Percentiles rank a stretch among this genome's conserved stretches.
These are phyloP conservation scores for Mormyrus iriodes DNA, from an alignment of 2,113 vertebrate genomes.

Conservation along the genomic window DNA sequence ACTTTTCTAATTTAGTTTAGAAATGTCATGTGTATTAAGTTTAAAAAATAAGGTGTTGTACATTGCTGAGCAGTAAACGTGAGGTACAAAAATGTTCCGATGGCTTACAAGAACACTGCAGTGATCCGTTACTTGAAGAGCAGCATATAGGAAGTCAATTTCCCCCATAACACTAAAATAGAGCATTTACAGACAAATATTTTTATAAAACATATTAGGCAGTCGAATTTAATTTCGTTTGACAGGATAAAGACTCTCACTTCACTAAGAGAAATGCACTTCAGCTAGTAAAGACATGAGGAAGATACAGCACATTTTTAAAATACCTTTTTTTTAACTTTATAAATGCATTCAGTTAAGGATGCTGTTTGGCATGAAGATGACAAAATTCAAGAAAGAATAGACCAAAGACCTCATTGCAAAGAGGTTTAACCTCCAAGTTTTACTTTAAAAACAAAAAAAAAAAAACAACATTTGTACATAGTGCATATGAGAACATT, in stretches of 20 bases:
- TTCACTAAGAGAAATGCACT: background rate
- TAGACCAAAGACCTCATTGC: background rate
- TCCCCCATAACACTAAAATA: background rate
- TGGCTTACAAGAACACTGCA: background rate
- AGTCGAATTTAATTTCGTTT: background rate
- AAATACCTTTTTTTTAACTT: background rate
- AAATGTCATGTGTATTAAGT: background rate
- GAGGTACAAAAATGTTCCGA: too few relatives aligned
- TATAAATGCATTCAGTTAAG: background rate
- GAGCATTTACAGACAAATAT: background rate
- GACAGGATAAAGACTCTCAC: background rate
- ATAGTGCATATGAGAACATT: constrained; percentile 8
- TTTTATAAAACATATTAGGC: background rate
- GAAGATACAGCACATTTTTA: background rate
- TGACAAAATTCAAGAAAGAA: background rate
- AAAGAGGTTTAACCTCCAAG: background rate
- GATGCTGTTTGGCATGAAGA: background rate
- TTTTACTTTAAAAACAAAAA: background rate
- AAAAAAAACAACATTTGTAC: background rate
- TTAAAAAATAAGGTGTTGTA: background rate
- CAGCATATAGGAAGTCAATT: background rate
- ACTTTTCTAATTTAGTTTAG: background rate
- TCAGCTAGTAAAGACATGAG: background rate
- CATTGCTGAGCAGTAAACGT: background rate
- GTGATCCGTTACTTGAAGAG: background rate